Percentiles rank a stretch among this genome's conserved stretches.
These are phyloP conservation scores for Trinorchestia longiramus DNA, from an alignment of 1,140 invertebrate genomes.

Conservation along the genomic window DNA sequence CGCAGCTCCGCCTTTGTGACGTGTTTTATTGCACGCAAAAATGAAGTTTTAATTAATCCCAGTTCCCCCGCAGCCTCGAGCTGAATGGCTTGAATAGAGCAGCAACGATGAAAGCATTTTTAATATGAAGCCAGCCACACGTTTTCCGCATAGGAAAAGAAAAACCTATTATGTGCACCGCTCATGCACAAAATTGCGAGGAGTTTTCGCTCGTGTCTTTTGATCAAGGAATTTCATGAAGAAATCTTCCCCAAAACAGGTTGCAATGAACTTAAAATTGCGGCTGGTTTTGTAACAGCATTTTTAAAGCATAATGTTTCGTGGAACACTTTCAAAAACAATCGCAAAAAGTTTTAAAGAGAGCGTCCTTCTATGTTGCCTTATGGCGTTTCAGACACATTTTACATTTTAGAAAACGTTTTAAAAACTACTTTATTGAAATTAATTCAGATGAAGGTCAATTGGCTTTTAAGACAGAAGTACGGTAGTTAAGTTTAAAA, in stretches of 20 bases:
- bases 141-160: neutral
- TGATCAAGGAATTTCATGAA: neutral
- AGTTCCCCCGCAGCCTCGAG: neutral
- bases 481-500: too few relatives aligned
- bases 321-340: neutral
- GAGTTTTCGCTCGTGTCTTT: neutral
- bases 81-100: constrained; percentile 44
- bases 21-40: constrained; percentile 48
- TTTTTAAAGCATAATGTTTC: neutral
- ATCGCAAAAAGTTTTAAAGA: neutral
- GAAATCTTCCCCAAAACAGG: neutral
- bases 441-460: too few relatives aligned
- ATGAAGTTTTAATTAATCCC: constrained; percentile 47
- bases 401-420: too few relatives aligned
- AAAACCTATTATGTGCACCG: neutral
- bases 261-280: neutral
- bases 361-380: too few relatives aligned
- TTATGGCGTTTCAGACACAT: too few relatives aligned
- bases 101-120: constrained; percentile 46
- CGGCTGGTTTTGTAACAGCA: neutral
- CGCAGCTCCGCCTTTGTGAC: constrained; percentile 36
- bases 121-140: constrained; percentile 38
- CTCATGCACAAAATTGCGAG: neutral
- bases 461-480: too few relatives aligned
- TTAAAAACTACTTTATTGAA: too few relatives aligned